A percentile compares a stretch with the other conserved stretches of the same genome.
Conservation (phyloP, 2,888 invertebrate species). For the Rhabditoides inermis region DNA sequence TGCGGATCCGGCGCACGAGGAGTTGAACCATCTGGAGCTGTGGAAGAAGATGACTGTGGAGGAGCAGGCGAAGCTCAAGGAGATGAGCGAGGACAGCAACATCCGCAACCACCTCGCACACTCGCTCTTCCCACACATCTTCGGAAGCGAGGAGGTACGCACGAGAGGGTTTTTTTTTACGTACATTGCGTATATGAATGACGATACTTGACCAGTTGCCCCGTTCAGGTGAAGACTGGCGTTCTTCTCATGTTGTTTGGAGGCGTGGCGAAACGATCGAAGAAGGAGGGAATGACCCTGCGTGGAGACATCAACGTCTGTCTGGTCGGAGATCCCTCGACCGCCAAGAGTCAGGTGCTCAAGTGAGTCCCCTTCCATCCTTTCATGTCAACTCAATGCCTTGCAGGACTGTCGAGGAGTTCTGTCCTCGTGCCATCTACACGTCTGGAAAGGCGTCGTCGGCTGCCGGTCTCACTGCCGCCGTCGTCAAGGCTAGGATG, state of each 20-base stretch:
- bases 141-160: conserved; percentile 59
- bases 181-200: too few relatives aligned
- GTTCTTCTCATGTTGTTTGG: conserved; percentile 90
- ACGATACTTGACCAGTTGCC: neutral
- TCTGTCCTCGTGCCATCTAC: conserved; percentile 89
- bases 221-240: conserved; percentile 66
- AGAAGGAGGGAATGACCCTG: conserved; percentile 72
- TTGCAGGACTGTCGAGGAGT: conserved; percentile 66
- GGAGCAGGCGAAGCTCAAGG: conserved; percentile 64
- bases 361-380: conserved; percentile 60
- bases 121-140: conserved; percentile 87
- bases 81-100: conserved; percentile 70
- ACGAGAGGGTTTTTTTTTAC: too few relatives aligned
- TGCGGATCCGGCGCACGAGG: conserved; percentile 65
- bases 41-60: conserved; percentile 59
- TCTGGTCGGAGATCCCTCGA: conserved; percentile 95
- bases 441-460: conserved; percentile 96
- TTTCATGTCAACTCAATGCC: conserved; percentile 7
- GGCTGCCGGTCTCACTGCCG: conserved; percentile 95
- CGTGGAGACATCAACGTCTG: conserved; percentile 95
- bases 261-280: conserved; percentile 82
- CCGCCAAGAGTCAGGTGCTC: conserved; percentile 91
- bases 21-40: conserved; percentile 66
- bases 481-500: conserved; percentile 68
- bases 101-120: conserved; percentile 80